Conservation (phyloP, 2,797 vertebrate species). For the Ptychobarbus kaznakovi region DNA sequence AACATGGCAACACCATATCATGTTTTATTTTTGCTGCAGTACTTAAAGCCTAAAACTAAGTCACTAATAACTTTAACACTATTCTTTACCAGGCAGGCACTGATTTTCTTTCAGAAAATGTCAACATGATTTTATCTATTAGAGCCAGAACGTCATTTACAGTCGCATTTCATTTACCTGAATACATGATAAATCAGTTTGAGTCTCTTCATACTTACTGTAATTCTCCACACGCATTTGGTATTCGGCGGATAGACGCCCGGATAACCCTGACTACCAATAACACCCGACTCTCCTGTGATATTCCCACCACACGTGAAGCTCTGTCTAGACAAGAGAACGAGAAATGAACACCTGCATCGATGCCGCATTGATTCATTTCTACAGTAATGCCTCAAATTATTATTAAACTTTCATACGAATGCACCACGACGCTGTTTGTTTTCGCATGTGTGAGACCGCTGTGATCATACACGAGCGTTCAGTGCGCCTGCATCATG, state of each 20-base stretch:
- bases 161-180: background rate
- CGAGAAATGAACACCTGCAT: slow-evolving; percentile 17
- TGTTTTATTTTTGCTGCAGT: background rate
- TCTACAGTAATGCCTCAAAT: background rate
- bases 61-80: background rate
- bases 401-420: background rate
- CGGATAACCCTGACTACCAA: slow-evolving; percentile 98
- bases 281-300: slow-evolving; percentile 91
- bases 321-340: slow-evolving; percentile 75
- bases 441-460: background rate
- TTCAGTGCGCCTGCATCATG: background rate
- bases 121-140: background rate
- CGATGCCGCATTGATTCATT: background rate
- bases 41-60: background rate
- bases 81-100: background rate
- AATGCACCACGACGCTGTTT: background rate
- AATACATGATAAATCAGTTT: slow-evolving; percentile 12
- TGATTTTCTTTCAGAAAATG: background rate
- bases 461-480: background rate
- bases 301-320: slow-evolving; percentile 94
- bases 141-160: background rate
- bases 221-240: slow-evolving; percentile 98
- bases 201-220: slow-evolving; percentile 81
- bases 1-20: background rate
- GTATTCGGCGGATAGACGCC: slow-evolving; percentile 98